Base-by-base conservation (phyloP, 2,113 vertebrate species). In the Mugil cephalus region DNA sequence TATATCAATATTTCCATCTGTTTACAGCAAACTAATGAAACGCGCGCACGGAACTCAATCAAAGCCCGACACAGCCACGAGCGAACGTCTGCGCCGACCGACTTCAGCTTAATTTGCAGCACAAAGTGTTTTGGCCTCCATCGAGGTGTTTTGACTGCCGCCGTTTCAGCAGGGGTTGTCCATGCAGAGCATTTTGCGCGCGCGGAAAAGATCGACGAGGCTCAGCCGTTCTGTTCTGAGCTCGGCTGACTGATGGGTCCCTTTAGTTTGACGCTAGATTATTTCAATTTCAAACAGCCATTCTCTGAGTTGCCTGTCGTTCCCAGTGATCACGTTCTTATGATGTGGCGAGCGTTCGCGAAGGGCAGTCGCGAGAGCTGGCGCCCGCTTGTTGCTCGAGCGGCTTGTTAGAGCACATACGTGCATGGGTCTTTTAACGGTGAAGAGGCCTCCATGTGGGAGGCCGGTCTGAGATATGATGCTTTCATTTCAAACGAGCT, bases 251-350 rank as follows among this genome's bases (percentile, higher is more conserved):
- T 85, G 83, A 86, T 73, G 48, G 63, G 59, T 81, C 78, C 74
- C 80, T 62, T 70, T 21, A 54, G 79, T 74, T 52, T 50, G 58
- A 82, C 75, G 38, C 42, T 46, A 64, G 52, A 79, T 67, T 45
- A 80, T 89, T 84, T 86, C 79, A 64, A 39, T 80, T 86, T 86
- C 65, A 80, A 80, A 82, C 53, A 40, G 65, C 51, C 55, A 53
- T 54, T 48, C 43, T 30, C 63, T 39, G 56, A 84, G 69, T 66
- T 18, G 70, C 58, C 78, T 61, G 80, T 66, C 80, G 60, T 62
- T 43, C 65, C 8, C 47, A 45, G 62, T 87, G 48, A 82, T 80
- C 71, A 51, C 65, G 40, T 58, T 60, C 65, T 70, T 34, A 34
- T 79, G 67, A 72, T 67, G 24, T 30, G 67, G 77, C n/a, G 53